Evolutionary conservation across 64 coral and sea anemone genomes (phyloP).

Genomic region (Stichodactyla helianthus): DNA sequence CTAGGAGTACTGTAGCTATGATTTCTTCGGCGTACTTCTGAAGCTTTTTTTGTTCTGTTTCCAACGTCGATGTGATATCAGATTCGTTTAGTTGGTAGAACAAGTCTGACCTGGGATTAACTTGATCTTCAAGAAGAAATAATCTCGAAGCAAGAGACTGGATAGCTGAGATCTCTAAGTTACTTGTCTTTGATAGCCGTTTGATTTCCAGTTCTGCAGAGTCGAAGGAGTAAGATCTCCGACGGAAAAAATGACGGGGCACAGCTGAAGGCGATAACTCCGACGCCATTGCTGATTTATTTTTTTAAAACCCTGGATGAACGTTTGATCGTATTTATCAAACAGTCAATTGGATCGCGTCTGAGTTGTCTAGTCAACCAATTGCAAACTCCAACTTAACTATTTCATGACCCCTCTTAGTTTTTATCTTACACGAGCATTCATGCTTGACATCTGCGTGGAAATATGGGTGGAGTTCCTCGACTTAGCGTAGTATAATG

Average conservation of each 20-base stretch:
- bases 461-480: background rate
- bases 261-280: background rate
- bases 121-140: slow-evolving; percentile 14
- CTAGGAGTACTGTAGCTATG: slow-evolving; percentile 7
- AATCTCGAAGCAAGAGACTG: slow-evolving; percentile 16
- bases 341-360: background rate
- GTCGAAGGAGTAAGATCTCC: slow-evolving; percentile 24
- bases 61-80: background rate
- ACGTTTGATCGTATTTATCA: background rate
- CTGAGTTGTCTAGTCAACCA: background rate
- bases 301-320: background rate
- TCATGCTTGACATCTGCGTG: background rate
- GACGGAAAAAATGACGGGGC: background rate
- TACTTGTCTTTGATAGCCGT: background rate
- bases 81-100: background rate
- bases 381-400: background rate
- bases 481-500: background rate
- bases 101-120: background rate
- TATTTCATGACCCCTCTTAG: background rate
- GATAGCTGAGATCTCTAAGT: slow-evolving; percentile 7
- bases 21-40: slow-evolving; percentile 15
- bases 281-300: background rate
- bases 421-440: background rate
- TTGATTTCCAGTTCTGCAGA: slow-evolving; percentile 30
- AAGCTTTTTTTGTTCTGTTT: background rate